These are phyloP conservation scores for Blastobasis adustella DNA, from an alignment of 2,888 invertebrate genomes.

Conservation along the genomic window DNA sequence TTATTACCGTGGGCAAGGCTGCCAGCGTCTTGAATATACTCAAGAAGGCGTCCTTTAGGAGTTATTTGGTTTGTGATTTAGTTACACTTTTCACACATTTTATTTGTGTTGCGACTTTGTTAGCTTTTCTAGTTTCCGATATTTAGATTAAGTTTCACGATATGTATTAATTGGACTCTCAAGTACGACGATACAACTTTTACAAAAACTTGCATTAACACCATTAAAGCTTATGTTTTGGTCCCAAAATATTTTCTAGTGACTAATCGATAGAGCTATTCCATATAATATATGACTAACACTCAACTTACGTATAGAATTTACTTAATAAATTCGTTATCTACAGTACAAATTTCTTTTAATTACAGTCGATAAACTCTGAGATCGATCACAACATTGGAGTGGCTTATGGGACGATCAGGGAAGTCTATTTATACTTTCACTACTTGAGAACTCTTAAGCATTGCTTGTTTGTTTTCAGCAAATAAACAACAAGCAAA, in stretches of 20 bases:
- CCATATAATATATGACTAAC: conserved; percentile 55
- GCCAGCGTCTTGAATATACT: too few species aligned
- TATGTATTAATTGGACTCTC: too few species aligned
- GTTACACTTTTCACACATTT: not conserved
- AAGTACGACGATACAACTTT: too few species aligned
- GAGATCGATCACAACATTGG: conserved; percentile 50
- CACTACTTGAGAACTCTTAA: too few species aligned
- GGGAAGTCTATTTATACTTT: too few species aligned
- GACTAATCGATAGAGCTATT: conserved; percentile 38
- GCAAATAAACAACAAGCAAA: too few species aligned
- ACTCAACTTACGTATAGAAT: conserved; percentile 36
- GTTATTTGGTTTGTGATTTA: not conserved
- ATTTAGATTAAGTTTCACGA: too few species aligned
- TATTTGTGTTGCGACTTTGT: too few species aligned
- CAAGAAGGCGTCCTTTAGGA: not conserved
- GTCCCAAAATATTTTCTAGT: conserved; percentile 36
- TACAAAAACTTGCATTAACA: not conserved
- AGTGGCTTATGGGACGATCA: conserved; percentile 8
- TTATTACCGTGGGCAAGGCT: too few species aligned
- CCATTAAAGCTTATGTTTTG: conserved; percentile 61
- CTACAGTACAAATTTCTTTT: conserved; percentile 32
- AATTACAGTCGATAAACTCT: conserved; percentile 49
- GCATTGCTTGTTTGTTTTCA: too few species aligned
- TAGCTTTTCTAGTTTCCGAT: too few species aligned
- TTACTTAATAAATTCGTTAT: conserved; percentile 30